These are phyloP conservation scores for Glomeris marginata DNA, from an alignment of 2,888 invertebrate species.

Conservation along the genomic window DNA sequence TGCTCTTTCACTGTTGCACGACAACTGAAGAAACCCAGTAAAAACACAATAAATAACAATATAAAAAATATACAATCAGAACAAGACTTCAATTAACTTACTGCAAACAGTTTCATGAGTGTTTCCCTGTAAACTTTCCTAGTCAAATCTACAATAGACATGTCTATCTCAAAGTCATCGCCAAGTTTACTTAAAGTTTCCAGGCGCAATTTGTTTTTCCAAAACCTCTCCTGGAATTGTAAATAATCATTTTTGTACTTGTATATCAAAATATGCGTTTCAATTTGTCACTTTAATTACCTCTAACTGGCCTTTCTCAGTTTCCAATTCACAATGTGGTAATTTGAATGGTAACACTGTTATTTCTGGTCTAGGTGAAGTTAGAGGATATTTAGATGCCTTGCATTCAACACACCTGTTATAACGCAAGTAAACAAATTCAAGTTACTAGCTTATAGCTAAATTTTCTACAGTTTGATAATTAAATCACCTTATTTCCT, in stretches of 20 bases:
- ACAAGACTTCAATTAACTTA: constrained; percentile 34
- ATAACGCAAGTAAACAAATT: not conserved
- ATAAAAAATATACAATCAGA: not conserved
- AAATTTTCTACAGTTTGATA: too few relatives aligned
- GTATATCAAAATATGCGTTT: not conserved
- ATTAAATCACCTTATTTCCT: constrained; percentile 43
- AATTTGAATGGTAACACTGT: constrained; percentile 55
- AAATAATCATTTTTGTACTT: not conserved
- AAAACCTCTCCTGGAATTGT: constrained; percentile 24
- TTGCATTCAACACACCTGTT: constrained; percentile 64
- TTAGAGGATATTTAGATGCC: constrained; percentile 69
- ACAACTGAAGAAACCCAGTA: constrained; percentile 48
- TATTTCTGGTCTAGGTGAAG: constrained; percentile 70
- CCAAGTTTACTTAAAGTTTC: constrained; percentile 23
- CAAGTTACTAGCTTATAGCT: not conserved
- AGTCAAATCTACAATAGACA: constrained; percentile 34
- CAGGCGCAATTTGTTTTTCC: constrained; percentile 22
- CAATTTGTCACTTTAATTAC: constrained; percentile 32
- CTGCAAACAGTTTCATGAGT: constrained; percentile 78
- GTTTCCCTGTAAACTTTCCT: constrained; percentile 51
- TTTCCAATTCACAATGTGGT: constrained; percentile 58
- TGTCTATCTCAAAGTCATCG: constrained; percentile 26
- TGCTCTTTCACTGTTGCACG: constrained; percentile 69
- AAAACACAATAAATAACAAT: constrained; percentile 2
- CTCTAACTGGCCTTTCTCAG: constrained; percentile 70